Percentiles rank a stretch among this genome's conserved stretches.
Conservation (phyloP, 2,113 vertebrate genomes). For the Corythaeola cristata region DNA sequence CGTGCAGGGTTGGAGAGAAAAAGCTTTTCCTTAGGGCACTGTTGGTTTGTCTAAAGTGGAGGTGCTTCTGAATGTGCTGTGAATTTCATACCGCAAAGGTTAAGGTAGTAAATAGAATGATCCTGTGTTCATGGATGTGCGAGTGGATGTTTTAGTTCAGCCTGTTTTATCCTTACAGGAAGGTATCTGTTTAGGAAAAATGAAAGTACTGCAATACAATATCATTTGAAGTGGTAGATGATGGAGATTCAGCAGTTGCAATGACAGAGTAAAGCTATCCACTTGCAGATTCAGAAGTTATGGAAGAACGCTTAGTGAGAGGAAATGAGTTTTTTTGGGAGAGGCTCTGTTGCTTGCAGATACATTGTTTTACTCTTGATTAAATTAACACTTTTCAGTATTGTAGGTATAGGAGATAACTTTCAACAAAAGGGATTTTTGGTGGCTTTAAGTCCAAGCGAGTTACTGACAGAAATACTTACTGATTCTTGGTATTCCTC, state of each 20-base stretch:
- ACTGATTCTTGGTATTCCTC: neutral
- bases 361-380: neutral
- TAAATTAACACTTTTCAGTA: neutral
- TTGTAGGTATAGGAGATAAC: neutral
- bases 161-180: neutral
- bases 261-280: neutral
- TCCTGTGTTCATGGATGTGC: neutral
- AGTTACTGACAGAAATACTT: neutral
- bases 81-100: neutral
- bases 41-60: neutral
- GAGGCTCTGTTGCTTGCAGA: neutral
- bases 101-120: neutral
- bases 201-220: neutral
- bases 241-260: neutral
- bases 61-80: neutral
- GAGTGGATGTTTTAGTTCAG: neutral
- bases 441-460: neutral
- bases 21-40: neutral
- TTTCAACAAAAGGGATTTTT: neutral
- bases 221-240: neutral
- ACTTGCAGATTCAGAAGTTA: neutral
- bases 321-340: neutral
- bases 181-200: neutral
- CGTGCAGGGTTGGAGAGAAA: neutral
- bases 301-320: neutral